A percentile compares a stretch with the other conserved stretches of the same genome.
These are phyloP conservation scores for Zaprionus obscuricornis DNA, from an alignment of 2,888 invertebrate genomes.

Conservation along the genomic window DNA sequence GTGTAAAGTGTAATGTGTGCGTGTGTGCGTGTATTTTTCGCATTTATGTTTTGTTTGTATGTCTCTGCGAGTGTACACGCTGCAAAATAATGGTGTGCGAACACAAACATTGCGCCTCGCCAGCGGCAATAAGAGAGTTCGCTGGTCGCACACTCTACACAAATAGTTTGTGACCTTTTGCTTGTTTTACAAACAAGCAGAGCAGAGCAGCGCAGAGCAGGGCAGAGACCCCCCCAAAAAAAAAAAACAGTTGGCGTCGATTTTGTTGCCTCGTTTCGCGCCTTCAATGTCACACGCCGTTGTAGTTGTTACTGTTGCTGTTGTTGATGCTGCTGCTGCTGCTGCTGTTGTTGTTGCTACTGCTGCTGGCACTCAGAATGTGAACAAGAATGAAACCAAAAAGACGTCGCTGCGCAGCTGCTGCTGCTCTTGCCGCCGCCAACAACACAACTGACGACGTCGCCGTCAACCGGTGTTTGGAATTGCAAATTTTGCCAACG, in stretches of 20 bases:
- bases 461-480: conserved; percentile 67
- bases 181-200: conserved; percentile 80
- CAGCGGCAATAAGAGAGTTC: conserved; percentile 59
- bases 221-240: no score
- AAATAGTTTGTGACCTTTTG: conserved; percentile 80
- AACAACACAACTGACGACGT: conserved; percentile 31
- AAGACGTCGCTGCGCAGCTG: conserved; percentile 14
- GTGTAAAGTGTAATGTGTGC: conserved; percentile 26
- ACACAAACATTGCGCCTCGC: conserved; percentile 55
- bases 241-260: conserved; percentile 35
- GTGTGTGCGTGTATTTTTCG: conserved; percentile 10
- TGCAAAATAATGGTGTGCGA: conserved; percentile 57
- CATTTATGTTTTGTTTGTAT: no score
- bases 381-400: conserved; percentile 23
- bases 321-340: conserved; percentile 1
- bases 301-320: conserved; percentile 3
- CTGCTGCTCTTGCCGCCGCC: not conserved
- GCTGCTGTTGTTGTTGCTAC: conserved; percentile 18
- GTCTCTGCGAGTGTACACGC: conserved; percentile 38
- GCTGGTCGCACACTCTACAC: conserved; percentile 70
- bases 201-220: no score
- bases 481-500: conserved; percentile 78
- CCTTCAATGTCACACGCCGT: conserved; percentile 62
- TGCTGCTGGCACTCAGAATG: conserved; percentile 4
- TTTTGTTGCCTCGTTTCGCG: conserved; percentile 52